A percentile compares a stretch with the other conserved stretches of the same genome.
These are phyloP conservation scores for Xenopus petersii DNA, from an alignment of 2,797 vertebrate genomes.

Conservation along the genomic window DNA sequence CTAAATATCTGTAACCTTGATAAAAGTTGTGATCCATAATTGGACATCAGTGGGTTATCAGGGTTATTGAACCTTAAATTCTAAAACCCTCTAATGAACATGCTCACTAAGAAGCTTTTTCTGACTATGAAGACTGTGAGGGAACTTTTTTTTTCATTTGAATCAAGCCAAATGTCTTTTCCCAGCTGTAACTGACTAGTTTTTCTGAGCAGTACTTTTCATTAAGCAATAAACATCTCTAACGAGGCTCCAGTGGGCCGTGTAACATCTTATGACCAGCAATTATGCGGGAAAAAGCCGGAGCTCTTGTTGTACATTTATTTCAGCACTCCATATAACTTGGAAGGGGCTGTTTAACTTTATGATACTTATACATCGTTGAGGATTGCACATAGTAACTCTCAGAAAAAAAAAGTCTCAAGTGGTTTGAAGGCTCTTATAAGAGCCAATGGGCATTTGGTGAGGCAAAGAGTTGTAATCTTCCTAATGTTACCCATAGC, in stretches of 20 bases:
- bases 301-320: constrained; percentile 14
- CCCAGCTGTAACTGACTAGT: not conserved
- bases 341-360: constrained; percentile 5
- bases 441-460: constrained; percentile 3
- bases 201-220: constrained; percentile 19
- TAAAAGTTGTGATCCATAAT: not conserved
- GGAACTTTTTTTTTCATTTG: not conserved
- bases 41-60: not conserved
- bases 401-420: not conserved
- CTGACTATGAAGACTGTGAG: too few species aligned
- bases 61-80: not conserved
- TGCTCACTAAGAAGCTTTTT: too few species aligned
- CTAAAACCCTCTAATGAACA: too few species aligned
- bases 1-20: not conserved
- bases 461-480: not conserved
- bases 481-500: constrained; percentile 13
- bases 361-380: constrained; percentile 5
- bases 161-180: constrained; percentile 7
- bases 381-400: not conserved
- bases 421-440: too few species aligned
- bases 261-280: constrained; percentile 13
- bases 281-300: constrained; percentile 1
- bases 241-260: constrained; percentile 39
- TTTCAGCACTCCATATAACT: constrained; percentile 4
- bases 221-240: constrained; percentile 41